Conservation (phyloP, 1,140 invertebrate species). For the Bemisia tabaci region DNA sequence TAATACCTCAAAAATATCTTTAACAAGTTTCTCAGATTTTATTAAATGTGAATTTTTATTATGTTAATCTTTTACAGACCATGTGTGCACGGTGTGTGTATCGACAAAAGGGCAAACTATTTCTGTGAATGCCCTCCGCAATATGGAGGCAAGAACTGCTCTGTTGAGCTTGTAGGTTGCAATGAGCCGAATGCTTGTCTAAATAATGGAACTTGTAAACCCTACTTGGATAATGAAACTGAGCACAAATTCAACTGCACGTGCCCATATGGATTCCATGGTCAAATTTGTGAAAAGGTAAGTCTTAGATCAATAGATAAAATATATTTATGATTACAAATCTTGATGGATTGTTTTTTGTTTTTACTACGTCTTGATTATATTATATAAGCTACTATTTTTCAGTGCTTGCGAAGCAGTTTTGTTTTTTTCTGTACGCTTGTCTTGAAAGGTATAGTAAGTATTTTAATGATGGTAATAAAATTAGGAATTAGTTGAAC, state of each 20-base stretch:
- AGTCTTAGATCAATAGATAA: too few relatives aligned
- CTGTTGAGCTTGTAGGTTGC: slow-evolving; percentile 63
- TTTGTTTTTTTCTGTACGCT: too few relatives aligned
- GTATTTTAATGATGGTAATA: too few relatives aligned
- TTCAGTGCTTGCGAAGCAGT: too few relatives aligned
- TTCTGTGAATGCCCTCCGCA: slow-evolving; percentile 59
- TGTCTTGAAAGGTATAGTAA: too few relatives aligned
- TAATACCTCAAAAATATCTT: too few relatives aligned
- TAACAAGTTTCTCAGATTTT: too few relatives aligned
- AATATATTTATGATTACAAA: neutral
- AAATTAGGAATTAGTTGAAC: too few relatives aligned
- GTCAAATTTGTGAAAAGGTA: slow-evolving; percentile 57
- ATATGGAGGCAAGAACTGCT: slow-evolving; percentile 88
- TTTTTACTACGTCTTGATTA: neutral
- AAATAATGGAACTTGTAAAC: slow-evolving; percentile 69
- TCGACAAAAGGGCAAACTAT: slow-evolving; percentile 62
- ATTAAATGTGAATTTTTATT: too few relatives aligned
- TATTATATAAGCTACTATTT: neutral
- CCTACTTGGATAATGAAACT: slow-evolving; percentile 61
- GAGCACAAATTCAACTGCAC: slow-evolving; percentile 73
- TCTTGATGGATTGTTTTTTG: too few relatives aligned
- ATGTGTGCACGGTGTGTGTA: slow-evolving; percentile 65
- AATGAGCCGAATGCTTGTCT: slow-evolving; percentile 47
- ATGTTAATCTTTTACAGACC: slow-evolving; percentile 40
- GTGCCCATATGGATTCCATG: slow-evolving; percentile 66